phyloP scores from a whole-genome alignment of 1,140 invertebrate species.

The Aphelenchoides besseyi region DNA sequence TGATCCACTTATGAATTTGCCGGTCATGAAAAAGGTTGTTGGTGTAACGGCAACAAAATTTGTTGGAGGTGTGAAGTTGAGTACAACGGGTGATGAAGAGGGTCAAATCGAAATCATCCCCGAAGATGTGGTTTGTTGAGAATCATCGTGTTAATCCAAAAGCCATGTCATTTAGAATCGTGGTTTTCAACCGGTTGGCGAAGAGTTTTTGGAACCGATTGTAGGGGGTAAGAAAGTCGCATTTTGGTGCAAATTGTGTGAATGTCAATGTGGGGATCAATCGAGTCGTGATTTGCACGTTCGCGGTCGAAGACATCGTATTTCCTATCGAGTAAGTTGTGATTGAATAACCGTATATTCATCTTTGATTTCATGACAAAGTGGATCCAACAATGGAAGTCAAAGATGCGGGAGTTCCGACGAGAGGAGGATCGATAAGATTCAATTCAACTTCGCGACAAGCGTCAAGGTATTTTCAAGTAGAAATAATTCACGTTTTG shows the following conservation, averaged over 20 bases:
- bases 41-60: neutral
- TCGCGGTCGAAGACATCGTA: conserved; percentile 91
- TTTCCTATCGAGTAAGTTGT: conserved; percentile 78
- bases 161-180: neutral
- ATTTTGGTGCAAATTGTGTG: conserved; percentile 96
- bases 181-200: conserved; percentile 90
- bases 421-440: too few relatives aligned
- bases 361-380: conserved; percentile 65
- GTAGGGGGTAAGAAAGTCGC: conserved; percentile 70
- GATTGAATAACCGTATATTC: neutral
- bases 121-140: neutral
- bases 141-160: neutral
- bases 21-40: conserved; percentile 5
- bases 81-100: conserved; percentile 11
- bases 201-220: conserved; percentile 96
- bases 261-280: conserved; percentile 97
- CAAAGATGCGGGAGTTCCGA: neutral
- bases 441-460: too few relatives aligned
- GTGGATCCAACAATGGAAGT: conserved; percentile 83
- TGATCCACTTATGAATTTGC: conserved; percentile 1
- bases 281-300: conserved; percentile 99
- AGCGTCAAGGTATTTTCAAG: too few relatives aligned
- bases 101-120: neutral
- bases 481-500: too few relatives aligned
- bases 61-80: neutral